A percentile compares a stretch with the other conserved stretches of the same genome.
Evolutionary conservation across 1,140 invertebrate species (phyloP).

Genomic region (honey bee (Apis mellifera)): Amel_HAv3.1 CM009936.2:9801001-9801500

Average conservation of each 20-base stretch:
- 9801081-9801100: not conserved
- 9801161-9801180: not conserved
- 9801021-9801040: not conserved
- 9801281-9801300: not conserved
- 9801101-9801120: slow-evolving; percentile 9
- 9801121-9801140: slow-evolving; percentile 17
- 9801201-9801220: not conserved
- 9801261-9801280: not conserved
- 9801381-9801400: not conserved
- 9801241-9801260: not conserved
- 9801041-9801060: not conserved
- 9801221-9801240: not conserved
- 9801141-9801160: slow-evolving; percentile 3
- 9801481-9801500: not conserved
- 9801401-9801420: too few species aligned
- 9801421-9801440: too few species aligned
- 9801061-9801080: not conserved
- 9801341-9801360: not conserved
- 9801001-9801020: too few species aligned
- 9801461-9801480: too few species aligned
- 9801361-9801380: not conserved
- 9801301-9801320: not conserved
- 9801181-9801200: not conserved
- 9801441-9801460: not conserved
- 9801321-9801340: not conserved